Base-by-base conservation (phyloP, 2,113 vertebrate species). In the Ornithorhynchus anatinus region DNA sequence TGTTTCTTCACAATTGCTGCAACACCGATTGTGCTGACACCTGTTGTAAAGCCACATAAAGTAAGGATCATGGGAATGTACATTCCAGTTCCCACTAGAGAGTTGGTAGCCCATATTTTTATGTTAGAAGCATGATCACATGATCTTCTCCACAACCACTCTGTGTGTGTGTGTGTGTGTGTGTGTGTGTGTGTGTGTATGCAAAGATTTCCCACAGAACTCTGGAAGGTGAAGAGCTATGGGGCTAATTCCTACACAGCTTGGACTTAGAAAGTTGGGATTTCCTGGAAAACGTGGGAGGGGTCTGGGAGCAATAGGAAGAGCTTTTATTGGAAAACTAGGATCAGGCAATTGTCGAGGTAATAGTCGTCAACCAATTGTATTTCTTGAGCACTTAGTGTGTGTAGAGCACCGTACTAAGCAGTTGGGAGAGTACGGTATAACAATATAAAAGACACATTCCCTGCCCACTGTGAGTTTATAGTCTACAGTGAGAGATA, bases 1-100 rank as follows among this genome's bases (percentile, higher is more conserved):
- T 63, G 62, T n/a, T 61, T 70, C 37, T 48, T 32, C 65, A 25
- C 57, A 59, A 66, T 58, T 70, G 40, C 57, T 62, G 5, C 5
- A n/a, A 56, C 51, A 51, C 58, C 58, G 62, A 71, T 39, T 20
- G 22, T 65, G 69, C 71, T 51, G 65, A 56, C 64, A 68, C 57
- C 37, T 73, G 65, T 59, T 71, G 33, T 37, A 32, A 33, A 78
- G 56, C 38, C 64, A 40, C 47, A 51, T 33, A 35, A 22, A 45
- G 38, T 2, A 4, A 35, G 33, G 40, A 39, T 19, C 12, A 8
- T 17, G 42, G 27, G 59, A 53, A 56, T 52, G 22, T 22, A 10
- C 45, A 56, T 45, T 19, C 17, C 29, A 3, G 39, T 45, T 45
- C 22, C 17, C 5, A 8, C 25, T 12, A 51, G 56, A 61, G n/a